Base-by-base conservation (phyloP, 2,888 invertebrate species). In the Lutraria lutraria region DNA sequence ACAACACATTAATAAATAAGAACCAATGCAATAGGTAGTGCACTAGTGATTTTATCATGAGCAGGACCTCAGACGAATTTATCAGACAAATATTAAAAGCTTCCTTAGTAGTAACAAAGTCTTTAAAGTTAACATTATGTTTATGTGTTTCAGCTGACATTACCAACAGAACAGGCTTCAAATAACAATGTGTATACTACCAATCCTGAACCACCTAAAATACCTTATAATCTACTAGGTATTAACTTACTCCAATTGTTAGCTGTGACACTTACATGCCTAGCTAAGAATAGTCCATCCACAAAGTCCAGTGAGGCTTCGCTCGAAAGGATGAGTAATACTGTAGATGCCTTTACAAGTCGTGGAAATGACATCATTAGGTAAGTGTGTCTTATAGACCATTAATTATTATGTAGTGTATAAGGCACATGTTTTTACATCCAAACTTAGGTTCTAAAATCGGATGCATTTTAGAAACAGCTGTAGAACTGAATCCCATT, bases 331-430 rank as follows among this genome's bases (percentile, higher is more conserved):
- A 96, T 95, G 95, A 95, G 94, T 86, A 94, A 93, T 87, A 95
- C 95, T 19, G 76, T 89, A 0, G 96, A 95, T 93, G 94, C 95
- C 19, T 95, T 96, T 88, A 94, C 95, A 15, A 95, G 92, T 86
- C 91, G 96, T 53, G 95, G 95, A 68, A 96, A 96, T 91, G 97
- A 97, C 91, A 94, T 97, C n/a, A 95, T 96, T 86, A 96, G 96
- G 96, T 96, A 88, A 72, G 92, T 83, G 0, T 8, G 31, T 31
- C 31, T 76, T 31, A 25, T 34, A 8, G 2, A 43, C 43, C n/a
- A n/a, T n/a, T n/a, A n/a, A n/a, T n/a, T n/a, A n/a, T n/a, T n/a
- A n/a, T n/a, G n/a, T n/a, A 2, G 43, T 43, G 43, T 43, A 8
- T 43, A 43, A 43, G 60, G 4, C 6, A 60, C 4, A 60, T 15